Percentiles rank a stretch among this genome's conserved stretches.
Evolutionary conservation across 2,797 vertebrate genomes (phyloP).

Genomic region (Channallabes apus): DNA sequence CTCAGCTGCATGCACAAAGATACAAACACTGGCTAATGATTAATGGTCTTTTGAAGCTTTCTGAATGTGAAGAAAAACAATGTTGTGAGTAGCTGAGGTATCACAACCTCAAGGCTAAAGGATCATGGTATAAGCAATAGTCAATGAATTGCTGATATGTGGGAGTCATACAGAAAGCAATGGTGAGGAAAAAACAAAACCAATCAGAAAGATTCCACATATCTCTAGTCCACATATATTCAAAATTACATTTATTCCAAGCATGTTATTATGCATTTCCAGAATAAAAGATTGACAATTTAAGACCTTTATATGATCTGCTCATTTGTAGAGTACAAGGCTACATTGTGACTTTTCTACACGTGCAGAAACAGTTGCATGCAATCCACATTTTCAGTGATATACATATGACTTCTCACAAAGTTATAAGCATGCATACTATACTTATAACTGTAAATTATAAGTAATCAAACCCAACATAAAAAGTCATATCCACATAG

Average conservation of each 20-base stretch:
- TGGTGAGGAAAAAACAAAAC: neutral
- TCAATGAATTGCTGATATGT: constrained; percentile 13
- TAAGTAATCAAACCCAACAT: neutral
- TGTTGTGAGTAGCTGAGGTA: constrained; percentile 62
- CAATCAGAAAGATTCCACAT: neutral
- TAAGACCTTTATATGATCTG: neutral
- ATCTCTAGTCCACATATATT: neutral
- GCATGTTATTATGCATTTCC: neutral
- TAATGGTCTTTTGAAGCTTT: constrained; percentile 67
- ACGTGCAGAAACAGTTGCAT: neutral
- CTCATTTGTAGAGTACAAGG: neutral
- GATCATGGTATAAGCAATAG: constrained; percentile 57
- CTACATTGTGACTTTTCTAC: neutral
- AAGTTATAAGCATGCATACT: neutral
- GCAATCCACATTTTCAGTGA: constrained; percentile 13
- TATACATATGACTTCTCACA: neutral
- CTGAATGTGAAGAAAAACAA: constrained; percentile 64
- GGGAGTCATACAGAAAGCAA: neutral
- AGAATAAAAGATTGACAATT: neutral
- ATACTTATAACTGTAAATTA: too few relatives aligned
- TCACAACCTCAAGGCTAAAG: constrained; percentile 60
- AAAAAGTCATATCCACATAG: neutral
- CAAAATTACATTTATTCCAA: neutral
- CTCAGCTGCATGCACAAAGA: constrained; percentile 49
- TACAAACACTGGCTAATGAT: constrained; percentile 58